phyloP scores from a whole-genome alignment of 2,113 vertebrate species.

The Chaetops frenatus region DNA sequence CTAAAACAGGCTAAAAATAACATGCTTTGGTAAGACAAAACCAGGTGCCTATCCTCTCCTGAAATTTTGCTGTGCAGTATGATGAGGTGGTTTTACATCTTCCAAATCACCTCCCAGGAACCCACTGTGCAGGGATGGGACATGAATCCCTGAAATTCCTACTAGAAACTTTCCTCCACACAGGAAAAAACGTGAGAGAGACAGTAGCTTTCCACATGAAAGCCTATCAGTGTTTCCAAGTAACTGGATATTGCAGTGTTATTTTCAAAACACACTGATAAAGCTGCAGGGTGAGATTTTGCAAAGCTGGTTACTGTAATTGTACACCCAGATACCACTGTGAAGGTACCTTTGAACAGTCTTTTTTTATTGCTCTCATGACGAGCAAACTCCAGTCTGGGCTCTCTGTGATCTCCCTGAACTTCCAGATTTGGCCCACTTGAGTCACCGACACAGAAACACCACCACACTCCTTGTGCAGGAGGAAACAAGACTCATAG shows the following conservation, averaged over 20 bases:
- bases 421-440: background rate
- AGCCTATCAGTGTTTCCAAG: background rate
- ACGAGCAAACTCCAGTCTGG: background rate
- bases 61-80: background rate
- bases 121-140: background rate
- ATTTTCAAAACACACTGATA: background rate
- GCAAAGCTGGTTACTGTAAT: background rate
- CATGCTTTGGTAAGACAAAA: background rate
- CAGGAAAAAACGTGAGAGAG: background rate
- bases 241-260: background rate
- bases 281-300: background rate
- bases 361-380: background rate
- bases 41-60: fast-evolving
- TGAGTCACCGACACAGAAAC: background rate
- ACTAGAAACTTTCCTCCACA: background rate
- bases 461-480: background rate
- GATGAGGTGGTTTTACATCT: background rate
- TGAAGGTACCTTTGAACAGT: background rate
- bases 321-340: background rate
- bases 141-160: background rate
- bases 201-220: background rate
- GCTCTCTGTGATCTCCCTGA: background rate
- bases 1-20: background rate
- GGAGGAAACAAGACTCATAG: background rate
- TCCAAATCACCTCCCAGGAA: background rate